phyloP scores from a whole-genome alignment of 2,888 invertebrate genomes.

The Tetanocera ferruginea region DNA sequence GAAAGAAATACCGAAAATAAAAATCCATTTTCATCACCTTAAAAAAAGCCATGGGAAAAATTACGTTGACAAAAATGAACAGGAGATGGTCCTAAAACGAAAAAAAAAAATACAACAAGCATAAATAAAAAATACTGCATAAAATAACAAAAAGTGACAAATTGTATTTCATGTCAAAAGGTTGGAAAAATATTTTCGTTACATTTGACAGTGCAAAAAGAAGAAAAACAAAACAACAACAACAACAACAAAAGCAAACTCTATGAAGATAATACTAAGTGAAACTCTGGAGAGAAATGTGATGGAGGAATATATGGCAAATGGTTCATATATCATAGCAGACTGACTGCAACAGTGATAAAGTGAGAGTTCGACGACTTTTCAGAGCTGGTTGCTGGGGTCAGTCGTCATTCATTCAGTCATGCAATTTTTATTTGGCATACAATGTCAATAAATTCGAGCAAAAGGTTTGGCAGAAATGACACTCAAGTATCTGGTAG shows the following conservation, averaged over 20 bases:
- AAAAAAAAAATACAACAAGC: background rate
- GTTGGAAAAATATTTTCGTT: slow-evolving; percentile 32
- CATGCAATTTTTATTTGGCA: background rate
- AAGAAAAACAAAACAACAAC: slow-evolving; percentile 9
- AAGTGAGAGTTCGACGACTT: background rate
- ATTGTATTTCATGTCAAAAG: slow-evolving; percentile 34
- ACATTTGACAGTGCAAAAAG: slow-evolving; percentile 21
- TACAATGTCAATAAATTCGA: background rate
- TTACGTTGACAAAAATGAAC: background rate
- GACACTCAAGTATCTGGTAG: too few relatives aligned
- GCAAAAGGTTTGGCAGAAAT: too few relatives aligned
- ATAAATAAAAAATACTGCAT: background rate
- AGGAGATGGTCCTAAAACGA: background rate
- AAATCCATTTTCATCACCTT: slow-evolving; percentile 16
- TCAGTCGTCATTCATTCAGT: background rate
- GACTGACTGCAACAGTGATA: too few relatives aligned
- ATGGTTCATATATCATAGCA: too few relatives aligned
- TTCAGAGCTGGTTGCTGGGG: background rate
- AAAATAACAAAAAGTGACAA: slow-evolving; percentile 26
- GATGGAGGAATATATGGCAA: too few relatives aligned
- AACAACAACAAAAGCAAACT: background rate
- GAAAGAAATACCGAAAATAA: background rate
- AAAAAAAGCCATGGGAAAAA: background rate
- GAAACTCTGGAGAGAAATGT: background rate
- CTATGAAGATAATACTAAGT: background rate